Conservation (phyloP, 2,113 vertebrate species). For the Ptilonorhynchus violaceus region DNA sequence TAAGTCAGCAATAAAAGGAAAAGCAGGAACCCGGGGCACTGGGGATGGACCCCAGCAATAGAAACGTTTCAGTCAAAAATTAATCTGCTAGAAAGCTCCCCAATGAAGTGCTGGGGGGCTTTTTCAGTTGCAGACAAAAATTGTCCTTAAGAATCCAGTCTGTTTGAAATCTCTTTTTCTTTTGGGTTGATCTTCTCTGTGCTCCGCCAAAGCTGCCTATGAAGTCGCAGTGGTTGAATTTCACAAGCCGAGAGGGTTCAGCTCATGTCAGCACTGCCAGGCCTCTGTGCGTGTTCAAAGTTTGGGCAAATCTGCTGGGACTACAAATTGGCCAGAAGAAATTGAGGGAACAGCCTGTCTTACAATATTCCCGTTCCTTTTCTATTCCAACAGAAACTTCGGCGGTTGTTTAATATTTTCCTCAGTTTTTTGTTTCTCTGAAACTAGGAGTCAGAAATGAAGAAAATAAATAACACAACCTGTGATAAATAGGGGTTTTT, state of each 20-base stretch:
- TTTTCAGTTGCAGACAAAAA: constrained; percentile 9
- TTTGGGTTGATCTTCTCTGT: neutral
- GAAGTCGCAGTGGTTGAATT: neutral
- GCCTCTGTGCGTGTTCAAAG: neutral
- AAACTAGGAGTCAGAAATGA: neutral
- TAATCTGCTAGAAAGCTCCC: neutral
- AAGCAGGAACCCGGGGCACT: neutral
- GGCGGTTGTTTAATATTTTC: neutral
- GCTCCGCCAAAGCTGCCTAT: neutral
- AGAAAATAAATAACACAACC: neutral
- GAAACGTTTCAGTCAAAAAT: neutral
- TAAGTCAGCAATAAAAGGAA: neutral
- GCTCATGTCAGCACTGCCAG: constrained; percentile 1
- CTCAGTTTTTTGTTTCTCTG: neutral
- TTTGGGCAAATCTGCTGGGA: constrained; percentile 8
- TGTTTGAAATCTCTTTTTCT: neutral
- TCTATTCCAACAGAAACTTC: neutral
- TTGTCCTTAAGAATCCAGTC: neutral
- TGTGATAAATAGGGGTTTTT: neutral
- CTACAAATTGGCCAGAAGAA: constrained; percentile 7
- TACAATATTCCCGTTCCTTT: neutral
- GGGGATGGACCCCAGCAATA: neutral
- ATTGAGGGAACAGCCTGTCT: neutral
- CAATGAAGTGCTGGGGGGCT: neutral
- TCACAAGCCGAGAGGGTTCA: neutral